Conservation (phyloP, 1,140 invertebrate genomes). For the Lepidurus apus region DNA sequence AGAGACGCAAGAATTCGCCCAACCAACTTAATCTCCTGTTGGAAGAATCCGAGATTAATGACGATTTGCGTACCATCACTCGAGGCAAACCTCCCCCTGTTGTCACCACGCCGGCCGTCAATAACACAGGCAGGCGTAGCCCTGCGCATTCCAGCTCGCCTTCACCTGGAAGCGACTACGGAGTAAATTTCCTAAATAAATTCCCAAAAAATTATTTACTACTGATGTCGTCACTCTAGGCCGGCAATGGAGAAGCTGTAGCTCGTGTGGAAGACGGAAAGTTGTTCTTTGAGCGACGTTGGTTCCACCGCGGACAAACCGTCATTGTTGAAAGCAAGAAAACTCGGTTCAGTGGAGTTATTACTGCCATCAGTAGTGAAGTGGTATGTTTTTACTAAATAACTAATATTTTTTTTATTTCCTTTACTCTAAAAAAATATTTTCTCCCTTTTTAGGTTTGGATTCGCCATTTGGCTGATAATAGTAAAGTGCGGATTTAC, state of each 20-base stretch:
- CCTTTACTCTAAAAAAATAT: constrained; percentile 33
- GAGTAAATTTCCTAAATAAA: background rate
- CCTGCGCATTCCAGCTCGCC: constrained; percentile 23
- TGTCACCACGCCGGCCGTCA: background rate
- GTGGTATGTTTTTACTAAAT: constrained; percentile 56
- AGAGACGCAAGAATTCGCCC: constrained; percentile 64
- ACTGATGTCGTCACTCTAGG: constrained; percentile 40
- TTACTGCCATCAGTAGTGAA: constrained; percentile 81
- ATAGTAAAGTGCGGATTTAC: constrained; percentile 74
- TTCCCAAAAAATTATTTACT: background rate
- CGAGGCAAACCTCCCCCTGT: constrained; percentile 50
- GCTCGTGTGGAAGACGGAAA: constrained; percentile 90
- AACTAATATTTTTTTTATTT: constrained; percentile 34
- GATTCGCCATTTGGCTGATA: constrained; percentile 78
- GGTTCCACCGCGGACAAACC: constrained; percentile 87
- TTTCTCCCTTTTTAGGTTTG: constrained; percentile 63
- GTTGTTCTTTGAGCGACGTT: constrained; percentile 84
- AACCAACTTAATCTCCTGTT: constrained; percentile 77
- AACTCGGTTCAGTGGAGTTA: constrained; percentile 73
- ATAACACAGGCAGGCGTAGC: background rate
- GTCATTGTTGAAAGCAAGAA: constrained; percentile 86
- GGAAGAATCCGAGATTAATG: constrained; percentile 83
- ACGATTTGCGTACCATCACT: constrained; percentile 77
- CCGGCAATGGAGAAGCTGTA: constrained; percentile 49
- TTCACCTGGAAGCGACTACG: constrained; percentile 19